Evolutionary conservation across 2,113 vertebrate genomes (phyloP).

Genomic region (Xiphorhynchus elegans): DNA sequence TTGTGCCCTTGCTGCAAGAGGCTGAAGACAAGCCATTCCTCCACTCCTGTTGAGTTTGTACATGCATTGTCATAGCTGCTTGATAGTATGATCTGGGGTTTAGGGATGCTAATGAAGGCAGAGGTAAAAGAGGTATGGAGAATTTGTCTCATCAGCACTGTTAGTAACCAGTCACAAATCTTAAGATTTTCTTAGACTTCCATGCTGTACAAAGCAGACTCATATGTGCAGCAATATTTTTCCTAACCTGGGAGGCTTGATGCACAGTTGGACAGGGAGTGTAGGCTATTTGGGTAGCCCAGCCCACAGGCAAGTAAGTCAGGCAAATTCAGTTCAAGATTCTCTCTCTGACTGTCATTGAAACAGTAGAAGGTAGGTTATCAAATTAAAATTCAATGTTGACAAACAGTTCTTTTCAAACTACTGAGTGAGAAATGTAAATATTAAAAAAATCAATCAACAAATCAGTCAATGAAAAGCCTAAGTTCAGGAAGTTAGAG

Average conservation of each 20-base stretch:
- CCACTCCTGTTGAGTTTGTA: not conserved
- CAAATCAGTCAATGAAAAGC: no score
- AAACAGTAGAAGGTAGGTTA: not conserved
- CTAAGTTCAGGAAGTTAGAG: not conserved
- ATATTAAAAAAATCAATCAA: not conserved
- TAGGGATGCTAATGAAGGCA: not conserved
- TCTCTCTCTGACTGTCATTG: not conserved
- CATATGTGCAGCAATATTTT: not conserved
- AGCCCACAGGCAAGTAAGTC: rapidly evolving
- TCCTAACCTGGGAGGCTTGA: not conserved
- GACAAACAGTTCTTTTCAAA: not conserved
- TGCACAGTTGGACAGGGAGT: rapidly evolving
- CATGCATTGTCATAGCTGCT: not conserved
- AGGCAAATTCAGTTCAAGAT: not conserved
- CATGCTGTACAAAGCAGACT: not conserved
- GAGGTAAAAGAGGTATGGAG: not conserved
- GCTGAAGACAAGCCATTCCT: not conserved
- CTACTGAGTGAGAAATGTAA: not conserved
- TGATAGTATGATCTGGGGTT: not conserved
- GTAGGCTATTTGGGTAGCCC: not conserved
- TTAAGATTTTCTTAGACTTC: not conserved
- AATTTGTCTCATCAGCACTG: not conserved
- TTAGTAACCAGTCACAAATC: not conserved
- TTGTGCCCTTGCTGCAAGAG: not conserved
- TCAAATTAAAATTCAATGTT: not conserved